Base-by-base conservation (phyloP, 2,113 vertebrate genomes). In the Verasper variegatus region DNA sequence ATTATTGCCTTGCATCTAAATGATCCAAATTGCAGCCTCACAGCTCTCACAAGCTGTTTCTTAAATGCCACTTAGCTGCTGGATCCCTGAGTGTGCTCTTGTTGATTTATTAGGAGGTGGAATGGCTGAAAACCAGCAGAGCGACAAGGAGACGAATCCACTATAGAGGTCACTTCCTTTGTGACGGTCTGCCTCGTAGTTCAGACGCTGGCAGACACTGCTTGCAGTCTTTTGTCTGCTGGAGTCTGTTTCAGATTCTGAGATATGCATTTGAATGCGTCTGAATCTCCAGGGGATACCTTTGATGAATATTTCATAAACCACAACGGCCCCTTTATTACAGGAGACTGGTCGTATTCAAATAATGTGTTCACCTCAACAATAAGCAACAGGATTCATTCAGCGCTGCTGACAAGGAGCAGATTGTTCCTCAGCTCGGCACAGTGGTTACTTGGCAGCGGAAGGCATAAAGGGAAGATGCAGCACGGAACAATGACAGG, bases 241-340 rank as follows among this genome's bases (percentile, higher is more conserved):
- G 49, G 88, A 88, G 80, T 83, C 83, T 86, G 87, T 85, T 89
- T 86, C 65, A 68, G 80, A 89, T 89, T 88, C 82, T 84, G 78
- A 88, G 87, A 92, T 82, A 82, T 88, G 83, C 85, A 82, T 86
- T 76, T 80, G 78, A 86, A 81, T 82, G 78, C 78, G 77, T 74
- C 64, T 10, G 23, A 83, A 71, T 90, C 88, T 90, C 88, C 49
- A 23, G 67, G 88, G 88, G 66, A 89, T 82, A 86, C 42, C 80
- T 90, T 90, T 89, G 82, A 92, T 94, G 89, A 94, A 94, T 94
- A 93, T 93, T 94, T 92, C 83, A 93, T 93, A 84, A 90, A 85
- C 69, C 72, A 75, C 84, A 88, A 88, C 79, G 74, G 79, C 70
- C 76, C 76, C 90, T 90, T 92, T 89, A 92, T 90, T 89, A 84